Conservation (phyloP, 2,888 invertebrate genomes). For the Oithona nana region DNA sequence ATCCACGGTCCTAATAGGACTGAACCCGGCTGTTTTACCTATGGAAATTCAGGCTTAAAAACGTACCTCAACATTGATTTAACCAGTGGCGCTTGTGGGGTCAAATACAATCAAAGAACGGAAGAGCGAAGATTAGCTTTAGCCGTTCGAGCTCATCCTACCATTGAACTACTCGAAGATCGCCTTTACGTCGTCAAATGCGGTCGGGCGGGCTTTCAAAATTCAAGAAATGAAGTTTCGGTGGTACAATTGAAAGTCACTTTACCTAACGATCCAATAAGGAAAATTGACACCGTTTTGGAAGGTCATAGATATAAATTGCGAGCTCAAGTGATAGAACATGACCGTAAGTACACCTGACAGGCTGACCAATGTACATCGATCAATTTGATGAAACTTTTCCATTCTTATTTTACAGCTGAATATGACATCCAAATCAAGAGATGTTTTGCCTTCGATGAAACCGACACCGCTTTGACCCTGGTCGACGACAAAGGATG, state of each 20-base stretch:
- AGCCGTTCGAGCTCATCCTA: slow-evolving; percentile 70
- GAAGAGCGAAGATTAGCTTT: slow-evolving; percentile 69
- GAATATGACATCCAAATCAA: slow-evolving; percentile 4
- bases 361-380: neutral
- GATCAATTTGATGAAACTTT: neutral
- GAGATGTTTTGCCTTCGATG: slow-evolving; percentile 13
- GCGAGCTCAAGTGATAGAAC: neutral
- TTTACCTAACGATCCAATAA: neutral
- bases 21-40: slow-evolving; percentile 55
- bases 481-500: slow-evolving; percentile 13
- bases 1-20: slow-evolving; percentile 62
- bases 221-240: slow-evolving; percentile 35
- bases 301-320: slow-evolving; percentile 8
- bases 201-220: slow-evolving; percentile 68
- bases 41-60: slow-evolving; percentile 54
- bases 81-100: slow-evolving; percentile 33
- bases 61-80: slow-evolving; percentile 59
- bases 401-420: neutral
- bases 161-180: slow-evolving; percentile 73
- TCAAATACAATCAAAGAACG: slow-evolving; percentile 33
- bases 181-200: slow-evolving; percentile 86
- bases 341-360: neutral
- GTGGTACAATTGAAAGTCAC: slow-evolving; percentile 10
- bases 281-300: neutral
- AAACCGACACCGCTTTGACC: neutral